A percentile compares a stretch with the other conserved stretches of the same genome.
phyloP scores from a whole-genome alignment of 2,888 invertebrate genomes.

The Homarus gammarus region DNA sequence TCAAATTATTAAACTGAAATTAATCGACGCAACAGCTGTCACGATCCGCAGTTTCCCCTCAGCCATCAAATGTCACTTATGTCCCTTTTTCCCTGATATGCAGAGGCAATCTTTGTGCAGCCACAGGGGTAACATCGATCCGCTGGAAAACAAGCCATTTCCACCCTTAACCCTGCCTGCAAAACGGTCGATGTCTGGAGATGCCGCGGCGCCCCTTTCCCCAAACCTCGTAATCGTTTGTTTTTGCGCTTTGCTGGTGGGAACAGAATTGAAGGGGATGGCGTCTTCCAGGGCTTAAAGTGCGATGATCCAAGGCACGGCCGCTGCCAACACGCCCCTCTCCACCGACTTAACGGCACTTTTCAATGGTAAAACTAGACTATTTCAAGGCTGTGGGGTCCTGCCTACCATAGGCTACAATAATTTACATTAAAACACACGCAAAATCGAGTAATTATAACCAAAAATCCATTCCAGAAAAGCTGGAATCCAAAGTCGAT shows the following conservation, averaged over 20 bases:
- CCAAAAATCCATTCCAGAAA: constrained; percentile 14
- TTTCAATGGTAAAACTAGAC: background rate
- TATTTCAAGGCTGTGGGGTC: background rate
- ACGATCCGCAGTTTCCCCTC: constrained; percentile 50
- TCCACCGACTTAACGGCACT: background rate
- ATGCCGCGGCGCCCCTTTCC: constrained; percentile 46
- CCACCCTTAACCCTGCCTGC: constrained; percentile 34
- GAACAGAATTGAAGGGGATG: constrained; percentile 66
- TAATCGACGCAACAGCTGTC: constrained; percentile 62
- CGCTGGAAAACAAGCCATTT: constrained; percentile 44
- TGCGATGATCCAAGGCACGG: constrained; percentile 45
- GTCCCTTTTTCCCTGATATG: constrained; percentile 61
- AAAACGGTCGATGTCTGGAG: constrained; percentile 56
- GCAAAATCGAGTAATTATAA: constrained; percentile 8
- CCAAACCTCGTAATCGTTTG: constrained; percentile 66
- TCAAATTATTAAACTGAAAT: constrained; percentile 63
- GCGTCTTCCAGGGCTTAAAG: constrained; percentile 62
- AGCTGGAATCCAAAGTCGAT: constrained; percentile 38
- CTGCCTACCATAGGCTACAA: background rate
- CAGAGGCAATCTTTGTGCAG: constrained; percentile 66
- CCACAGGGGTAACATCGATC: constrained; percentile 69
- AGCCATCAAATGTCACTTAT: constrained; percentile 50
- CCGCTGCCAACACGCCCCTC: constrained; percentile 2
- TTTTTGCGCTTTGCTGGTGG: constrained; percentile 66
- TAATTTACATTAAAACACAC: background rate